Percentiles rank a stretch among this genome's conserved stretches.
Conservation (phyloP, 2,888 invertebrate genomes). For the Pandemis corylana region DNA sequence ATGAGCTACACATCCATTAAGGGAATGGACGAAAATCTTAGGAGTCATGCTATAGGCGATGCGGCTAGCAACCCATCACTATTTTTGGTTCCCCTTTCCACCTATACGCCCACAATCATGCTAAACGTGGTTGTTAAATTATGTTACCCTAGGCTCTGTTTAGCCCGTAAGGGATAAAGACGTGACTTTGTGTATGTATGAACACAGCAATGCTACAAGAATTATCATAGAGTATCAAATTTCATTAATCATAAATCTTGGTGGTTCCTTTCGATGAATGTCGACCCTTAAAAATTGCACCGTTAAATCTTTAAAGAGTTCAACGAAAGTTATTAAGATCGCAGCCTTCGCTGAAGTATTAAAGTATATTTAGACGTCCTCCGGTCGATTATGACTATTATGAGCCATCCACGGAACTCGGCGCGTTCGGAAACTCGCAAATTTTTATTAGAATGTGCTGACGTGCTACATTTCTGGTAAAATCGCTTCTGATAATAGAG, state of each 20-base stretch:
- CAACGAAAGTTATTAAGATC: not conserved
- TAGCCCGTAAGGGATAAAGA: no score
- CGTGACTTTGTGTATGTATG: no score
- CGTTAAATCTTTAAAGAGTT: not conserved
- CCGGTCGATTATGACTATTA: conserved; percentile 62
- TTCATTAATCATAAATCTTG: not conserved
- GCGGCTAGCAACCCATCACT: no score
- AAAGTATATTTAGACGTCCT: not conserved
- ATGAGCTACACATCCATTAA: no score
- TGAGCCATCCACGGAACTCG: conserved; percentile 49
- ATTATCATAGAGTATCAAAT: not conserved
- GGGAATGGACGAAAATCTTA: no score
- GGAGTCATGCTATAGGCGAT: no score
- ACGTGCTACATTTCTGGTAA: conserved; percentile 33
- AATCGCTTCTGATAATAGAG: conserved; percentile 26
- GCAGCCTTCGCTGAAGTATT: conserved; percentile 52
- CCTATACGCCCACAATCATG: no score
- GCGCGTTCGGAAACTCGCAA: conserved; percentile 42
- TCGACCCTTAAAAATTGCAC: not conserved
- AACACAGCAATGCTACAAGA: not conserved
- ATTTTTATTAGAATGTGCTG: conserved; percentile 38
- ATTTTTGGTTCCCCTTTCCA: no score
- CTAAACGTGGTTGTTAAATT: no score
- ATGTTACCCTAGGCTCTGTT: no score
- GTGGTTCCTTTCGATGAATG: not conserved